These are phyloP conservation scores for Megalops cyprinoides DNA, from an alignment of 2,797 vertebrate species.

Conservation along the genomic window DNA sequence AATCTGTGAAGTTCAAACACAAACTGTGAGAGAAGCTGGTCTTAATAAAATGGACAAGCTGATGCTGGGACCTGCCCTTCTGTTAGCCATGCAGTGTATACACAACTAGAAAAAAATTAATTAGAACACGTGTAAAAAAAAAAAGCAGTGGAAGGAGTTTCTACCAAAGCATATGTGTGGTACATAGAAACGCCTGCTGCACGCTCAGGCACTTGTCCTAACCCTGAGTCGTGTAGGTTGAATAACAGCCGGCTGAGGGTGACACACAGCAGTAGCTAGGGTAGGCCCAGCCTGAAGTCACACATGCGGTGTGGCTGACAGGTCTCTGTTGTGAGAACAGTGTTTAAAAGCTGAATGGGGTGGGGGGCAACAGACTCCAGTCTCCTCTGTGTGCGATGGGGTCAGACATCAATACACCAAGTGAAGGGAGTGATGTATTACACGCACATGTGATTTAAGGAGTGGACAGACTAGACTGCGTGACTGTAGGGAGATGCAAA, in stretches of 20 bases:
- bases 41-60: constrained; percentile 46
- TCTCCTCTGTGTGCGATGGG: neutral
- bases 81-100: constrained; percentile 19
- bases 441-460: neutral
- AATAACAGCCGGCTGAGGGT: neutral
- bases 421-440: neutral
- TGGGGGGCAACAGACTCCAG: neutral
- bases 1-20: constrained; percentile 55
- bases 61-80: neutral
- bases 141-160: neutral
- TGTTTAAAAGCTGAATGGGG: too few species aligned
- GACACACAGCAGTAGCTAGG: neutral
- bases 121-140: neutral
- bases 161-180: neutral
- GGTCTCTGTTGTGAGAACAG: neutral
- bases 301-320: neutral
- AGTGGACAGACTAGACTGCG: neutral
- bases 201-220: neutral
- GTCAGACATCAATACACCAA: neutral
- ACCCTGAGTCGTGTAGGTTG: neutral
- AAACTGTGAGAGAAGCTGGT: constrained; percentile 51
- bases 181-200: neutral
- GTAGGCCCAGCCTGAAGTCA: neutral
- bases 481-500: neutral
- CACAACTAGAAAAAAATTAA: constrained; percentile 12